Evolutionary conservation across 2,113 vertebrate genomes (phyloP), one percentile per base, ranked within the genome.

Genomic region (Rissa tridactyla): DNA sequence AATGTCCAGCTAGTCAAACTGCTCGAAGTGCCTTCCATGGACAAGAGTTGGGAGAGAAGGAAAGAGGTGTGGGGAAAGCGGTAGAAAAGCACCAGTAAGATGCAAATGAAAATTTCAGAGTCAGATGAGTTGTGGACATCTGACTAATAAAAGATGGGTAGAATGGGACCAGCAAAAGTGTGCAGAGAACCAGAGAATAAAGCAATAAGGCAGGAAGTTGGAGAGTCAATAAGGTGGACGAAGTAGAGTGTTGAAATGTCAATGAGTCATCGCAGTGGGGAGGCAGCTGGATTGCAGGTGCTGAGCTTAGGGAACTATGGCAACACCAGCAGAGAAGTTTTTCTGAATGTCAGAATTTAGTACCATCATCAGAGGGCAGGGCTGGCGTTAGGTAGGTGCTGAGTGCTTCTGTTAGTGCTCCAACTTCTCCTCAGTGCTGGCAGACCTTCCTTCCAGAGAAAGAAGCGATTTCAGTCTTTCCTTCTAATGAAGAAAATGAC

Each of bases 281-380:
- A 96, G 78, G 91, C 94, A 96, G 95, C 93, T 97, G 94, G 91
- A 51, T 49, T 84, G 88, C 96, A 97, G 96, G 94, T 96, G 94
- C 86, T 86, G 94, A 97, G 93, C 77, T 82, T 78, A 34, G 88
- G 94, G 57, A 96, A 9, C 92, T 91, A 70, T 90, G 85, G 80
- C 90, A 96, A 93, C 87, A 68, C 81, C 75, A 88, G 68, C 77
- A 86, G 68, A 80, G 54, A 92, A 86, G 49, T 86, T 96, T 80
- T 90, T 54, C 79, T 82, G 90, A 84, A 54, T 83, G 81, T 92
- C 90, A 84, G 83, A 76, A 78, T 94, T 80, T 60, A 90, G 80
- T 88, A 86, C 88, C 88, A 73, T 91, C 89, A 69, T 96, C 92
- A 88, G 82, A 94, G 82, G 86, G 81, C 94, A 95, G 61, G 86